Evolutionary conservation across 2,797 vertebrate genomes (phyloP).

Genomic region (Darevskia mixta): DNA sequence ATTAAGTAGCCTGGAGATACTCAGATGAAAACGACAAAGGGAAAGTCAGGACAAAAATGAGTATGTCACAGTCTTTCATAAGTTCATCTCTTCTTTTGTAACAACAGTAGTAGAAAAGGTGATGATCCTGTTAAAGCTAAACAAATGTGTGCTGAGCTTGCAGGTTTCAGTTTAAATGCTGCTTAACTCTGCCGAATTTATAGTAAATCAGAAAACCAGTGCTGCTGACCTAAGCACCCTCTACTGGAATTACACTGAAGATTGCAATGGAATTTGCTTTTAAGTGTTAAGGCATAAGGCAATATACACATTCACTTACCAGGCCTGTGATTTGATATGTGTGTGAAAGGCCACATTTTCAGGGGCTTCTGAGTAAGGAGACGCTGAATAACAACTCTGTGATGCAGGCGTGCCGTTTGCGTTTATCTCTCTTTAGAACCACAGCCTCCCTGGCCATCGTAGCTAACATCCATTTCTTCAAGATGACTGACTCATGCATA

Average conservation of each 20-base stretch:
- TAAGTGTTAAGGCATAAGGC: not conserved
- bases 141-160: not conserved
- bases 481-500: too few relatives aligned
- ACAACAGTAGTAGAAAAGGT: not conserved
- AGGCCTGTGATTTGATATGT: too few relatives aligned
- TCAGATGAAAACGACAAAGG: constrained; percentile 1
- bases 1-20: not conserved
- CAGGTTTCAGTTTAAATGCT: not conserved
- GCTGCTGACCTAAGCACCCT: not conserved
- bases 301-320: not conserved
- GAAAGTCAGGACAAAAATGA: not conserved
- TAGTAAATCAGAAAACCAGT: not conserved
- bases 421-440: too few relatives aligned
- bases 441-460: too few relatives aligned
- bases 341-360: not conserved
- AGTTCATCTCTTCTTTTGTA: constrained; percentile 1
- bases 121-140: not conserved
- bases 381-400: not conserved
- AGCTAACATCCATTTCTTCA: too few relatives aligned
- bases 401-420: too few relatives aligned
- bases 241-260: not conserved
- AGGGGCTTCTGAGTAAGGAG: not conserved
- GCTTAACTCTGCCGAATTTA: not conserved
- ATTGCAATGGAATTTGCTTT: not conserved
- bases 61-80: not conserved